Evolutionary conservation across 2,888 invertebrate species (phyloP), one percentile per base, ranked within the genome.

Genomic region (Aromia moschata): DNA sequence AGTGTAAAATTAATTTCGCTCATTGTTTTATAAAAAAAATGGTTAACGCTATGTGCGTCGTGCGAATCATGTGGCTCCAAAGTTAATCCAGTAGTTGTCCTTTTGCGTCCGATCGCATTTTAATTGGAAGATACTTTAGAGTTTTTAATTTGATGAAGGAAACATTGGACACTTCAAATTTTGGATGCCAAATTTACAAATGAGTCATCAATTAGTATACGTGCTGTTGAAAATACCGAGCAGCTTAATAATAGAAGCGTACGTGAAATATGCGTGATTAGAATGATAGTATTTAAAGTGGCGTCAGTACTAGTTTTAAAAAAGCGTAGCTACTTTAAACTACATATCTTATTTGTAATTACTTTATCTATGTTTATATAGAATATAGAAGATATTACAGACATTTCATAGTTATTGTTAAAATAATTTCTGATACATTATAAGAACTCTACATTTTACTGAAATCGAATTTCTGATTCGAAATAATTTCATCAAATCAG

Each of bases 131-230:
- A 25, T 20, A 37, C 38, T 49, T 49, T 38, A 20, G 25, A 15
- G 49, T 15, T 49, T 33, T 25, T 49, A 49, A 49, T 49, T 49
- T 49, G 49, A 49, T 49, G 49, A 49, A 49, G 37, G 49, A 40
- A 38, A 40, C 15, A 25, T 37, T 49, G 25, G 25, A 30, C 20
- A 40, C 20, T 15, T 12, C 37, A 38, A 49, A 12, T 5, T 15
- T 14, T 43, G 12, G 17, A 11, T 16, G 41, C 53, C 53, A 53
- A 53, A 53, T 52, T 52, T 52, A 53, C 41, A 38, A 12, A 36
- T 53, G 53, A 53, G 16, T 53, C 53, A 53, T 53, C 43, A 33
- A 37, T 52, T 52, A 52, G 38, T 52, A 41, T 41, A 41, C 20
- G 41, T 33, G 52, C 15, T 41, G 14, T 10, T 4, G 30, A 10